A percentile compares a stretch with the other conserved stretches of the same genome.
phyloP scores from a whole-genome alignment of 2,113 vertebrate genomes.

The Pleuronectes platessa region DNA sequence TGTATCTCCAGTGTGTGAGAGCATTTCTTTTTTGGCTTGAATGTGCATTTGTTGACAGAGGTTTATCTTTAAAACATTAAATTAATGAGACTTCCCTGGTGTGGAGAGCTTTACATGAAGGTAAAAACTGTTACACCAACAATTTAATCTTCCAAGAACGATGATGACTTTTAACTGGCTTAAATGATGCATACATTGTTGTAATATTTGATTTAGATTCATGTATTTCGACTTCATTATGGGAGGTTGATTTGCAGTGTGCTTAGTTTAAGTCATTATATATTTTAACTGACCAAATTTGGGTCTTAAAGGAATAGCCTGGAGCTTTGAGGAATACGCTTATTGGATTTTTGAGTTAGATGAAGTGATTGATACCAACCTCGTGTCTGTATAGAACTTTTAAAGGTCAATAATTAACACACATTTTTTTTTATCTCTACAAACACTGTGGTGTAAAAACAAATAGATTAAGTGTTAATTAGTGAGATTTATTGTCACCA shows the following conservation, averaged over 20 bases:
- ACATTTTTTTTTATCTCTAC: background rate
- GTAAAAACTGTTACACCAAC: too few species aligned
- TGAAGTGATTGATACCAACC: background rate
- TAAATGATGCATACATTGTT: background rate
- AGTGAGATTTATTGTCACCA: background rate
- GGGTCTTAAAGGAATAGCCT: background rate
- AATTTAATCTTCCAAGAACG: too few species aligned
- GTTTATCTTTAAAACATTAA: slow-evolving; percentile 20
- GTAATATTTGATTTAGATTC: background rate
- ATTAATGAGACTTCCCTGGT: slow-evolving; percentile 9
- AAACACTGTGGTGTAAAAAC: background rate
- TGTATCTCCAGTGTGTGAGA: background rate
- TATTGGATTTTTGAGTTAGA: background rate
- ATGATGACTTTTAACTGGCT: background rate
- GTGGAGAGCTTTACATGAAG: too few species aligned
- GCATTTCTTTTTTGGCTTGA: background rate
- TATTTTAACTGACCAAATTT: background rate
- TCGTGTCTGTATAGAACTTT: background rate
- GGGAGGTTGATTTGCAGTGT: background rate
- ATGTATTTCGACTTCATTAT: background rate
- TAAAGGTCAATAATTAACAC: slow-evolving; percentile 3
- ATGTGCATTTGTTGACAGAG: background rate
- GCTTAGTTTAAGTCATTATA: background rate
- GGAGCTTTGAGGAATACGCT: background rate
- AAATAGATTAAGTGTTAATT: background rate